phyloP scores from a whole-genome alignment of 2,888 invertebrate genomes.

The Hofmannophila pseudospretella region DNA sequence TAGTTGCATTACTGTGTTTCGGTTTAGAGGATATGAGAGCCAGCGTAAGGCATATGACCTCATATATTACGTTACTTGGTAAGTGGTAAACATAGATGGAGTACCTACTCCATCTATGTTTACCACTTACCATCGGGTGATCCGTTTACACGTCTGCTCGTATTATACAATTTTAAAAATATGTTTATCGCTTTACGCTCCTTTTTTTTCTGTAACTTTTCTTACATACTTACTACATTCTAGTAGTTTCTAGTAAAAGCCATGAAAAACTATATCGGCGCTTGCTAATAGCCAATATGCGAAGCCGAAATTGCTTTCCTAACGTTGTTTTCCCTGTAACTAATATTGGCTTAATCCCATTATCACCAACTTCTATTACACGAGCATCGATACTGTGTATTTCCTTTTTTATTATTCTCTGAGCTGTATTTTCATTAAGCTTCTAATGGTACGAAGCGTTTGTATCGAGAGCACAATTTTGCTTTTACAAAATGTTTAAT shows the following conservation, averaged over 20 bases:
- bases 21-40: too few species aligned
- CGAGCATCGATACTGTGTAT: constrained; percentile 28
- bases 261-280: constrained; percentile 25
- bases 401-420: constrained; percentile 21
- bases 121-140: too few species aligned
- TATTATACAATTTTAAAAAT: too few species aligned
- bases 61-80: too few species aligned
- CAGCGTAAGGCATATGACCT: too few species aligned
- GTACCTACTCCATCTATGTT: too few species aligned
- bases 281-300: constrained; percentile 74
- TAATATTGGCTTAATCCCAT: constrained; percentile 65
- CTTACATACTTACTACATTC: neutral
- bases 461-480: constrained; percentile 1
- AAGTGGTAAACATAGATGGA: too few species aligned
- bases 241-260: constrained; percentile 2
- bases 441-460: constrained; percentile 8
- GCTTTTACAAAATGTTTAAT: constrained; percentile 7
- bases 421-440: constrained; percentile 15
- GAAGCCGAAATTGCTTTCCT: constrained; percentile 73
- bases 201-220: too few species aligned
- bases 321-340: constrained; percentile 68
- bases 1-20: too few species aligned
- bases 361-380: constrained; percentile 49
- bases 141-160: too few species aligned
- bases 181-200: too few species aligned